Base-by-base conservation (phyloP, 2,797 vertebrate genomes). In the Lophius americanus region DNA sequence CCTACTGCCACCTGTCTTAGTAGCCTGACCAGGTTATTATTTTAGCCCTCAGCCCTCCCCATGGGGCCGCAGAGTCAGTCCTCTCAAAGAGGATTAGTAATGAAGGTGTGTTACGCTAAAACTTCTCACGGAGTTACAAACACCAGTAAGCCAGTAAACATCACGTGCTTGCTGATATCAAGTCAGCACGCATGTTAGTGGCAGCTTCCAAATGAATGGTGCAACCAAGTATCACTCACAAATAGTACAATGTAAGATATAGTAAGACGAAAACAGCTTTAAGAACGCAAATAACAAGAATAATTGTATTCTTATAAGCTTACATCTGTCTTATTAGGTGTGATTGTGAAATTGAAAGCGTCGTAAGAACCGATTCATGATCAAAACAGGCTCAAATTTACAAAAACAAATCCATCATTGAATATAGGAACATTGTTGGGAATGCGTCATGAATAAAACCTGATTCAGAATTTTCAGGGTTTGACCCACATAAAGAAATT, bases 41-140 rank as follows among this genome's bases (percentile, higher is more conserved):
- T 86, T 87, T 64, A 81, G 79, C 60, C 69, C 56, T 74, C 60
- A 51, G 53, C 61, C 64, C 64, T 46, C 64, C 51, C 36, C 32
- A n/a, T 9, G 51, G 65, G 68, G 69, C 23, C 51, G 37, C 51
- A 48, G 62, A 76, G 72, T 80, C 81, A 85, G 87, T 88, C 85
- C 87, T 76, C 84, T 89, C 83, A 79, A 44, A 64, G 63, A 54
- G 81, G 85, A 89, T 92, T 89, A 89, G 70, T 58, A 63, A 60
- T 78, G 68, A 76, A 77, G 81, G 63, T 76, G 73, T 55, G 55
- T 55, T 42, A 64, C 13, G 14, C 72, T 65, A 13, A 51, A 61
- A 67, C 47, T 56, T 60, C 56, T 70, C 51, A 60, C 55, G 46
- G 41, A 49, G 69, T 12, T 8, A 55, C 75, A 78, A 82, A 85